Conservation (phyloP, 1,140 invertebrate species). For the Camponotus floridanus region DNA sequence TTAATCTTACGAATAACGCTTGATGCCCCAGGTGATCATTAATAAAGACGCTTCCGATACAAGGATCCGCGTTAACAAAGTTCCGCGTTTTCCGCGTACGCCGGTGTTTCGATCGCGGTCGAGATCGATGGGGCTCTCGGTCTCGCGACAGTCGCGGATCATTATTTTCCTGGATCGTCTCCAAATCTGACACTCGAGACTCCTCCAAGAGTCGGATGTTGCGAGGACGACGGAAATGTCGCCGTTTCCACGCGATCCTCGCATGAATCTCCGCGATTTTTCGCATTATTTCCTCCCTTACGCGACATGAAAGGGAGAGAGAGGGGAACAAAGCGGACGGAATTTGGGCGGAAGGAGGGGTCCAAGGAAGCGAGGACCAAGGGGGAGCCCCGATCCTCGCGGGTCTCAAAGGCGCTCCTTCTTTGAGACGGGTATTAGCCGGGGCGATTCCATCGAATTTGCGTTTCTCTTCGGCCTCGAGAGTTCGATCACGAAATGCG, state of each 20-base stretch:
- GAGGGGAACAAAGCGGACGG: constrained; percentile 13
- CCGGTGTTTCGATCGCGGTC: constrained; percentile 45
- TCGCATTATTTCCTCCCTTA: constrained; percentile 70
- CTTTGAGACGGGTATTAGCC: constrained; percentile 76
- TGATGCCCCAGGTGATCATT: constrained; percentile 55
- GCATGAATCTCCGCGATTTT: constrained; percentile 53
- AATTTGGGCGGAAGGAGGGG: constrained; percentile 13
- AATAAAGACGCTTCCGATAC: constrained; percentile 64
- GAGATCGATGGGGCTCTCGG: constrained; percentile 37
- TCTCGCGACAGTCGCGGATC: constrained; percentile 26
- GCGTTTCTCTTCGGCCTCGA: constrained; percentile 41
- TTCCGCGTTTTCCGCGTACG: constrained; percentile 50
- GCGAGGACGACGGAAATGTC: not conserved
- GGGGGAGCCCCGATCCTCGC: constrained; percentile 16
- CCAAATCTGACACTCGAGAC: constrained; percentile 42
- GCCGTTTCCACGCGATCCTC: constrained; percentile 38
- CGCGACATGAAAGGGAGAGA: constrained; percentile 53
- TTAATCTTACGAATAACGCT: constrained; percentile 62
- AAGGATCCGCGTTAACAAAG: constrained; percentile 59
- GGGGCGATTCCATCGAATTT: constrained; percentile 71
- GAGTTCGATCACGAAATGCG: constrained; percentile 75
- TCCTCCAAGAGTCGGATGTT: constrained; percentile 4
- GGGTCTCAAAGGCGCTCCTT: constrained; percentile 64
- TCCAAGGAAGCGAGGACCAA: constrained; percentile 4
- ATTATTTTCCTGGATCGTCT: constrained; percentile 55